Conservation (phyloP, 2,888 invertebrate genomes). For the Fragum sueziense region DNA sequence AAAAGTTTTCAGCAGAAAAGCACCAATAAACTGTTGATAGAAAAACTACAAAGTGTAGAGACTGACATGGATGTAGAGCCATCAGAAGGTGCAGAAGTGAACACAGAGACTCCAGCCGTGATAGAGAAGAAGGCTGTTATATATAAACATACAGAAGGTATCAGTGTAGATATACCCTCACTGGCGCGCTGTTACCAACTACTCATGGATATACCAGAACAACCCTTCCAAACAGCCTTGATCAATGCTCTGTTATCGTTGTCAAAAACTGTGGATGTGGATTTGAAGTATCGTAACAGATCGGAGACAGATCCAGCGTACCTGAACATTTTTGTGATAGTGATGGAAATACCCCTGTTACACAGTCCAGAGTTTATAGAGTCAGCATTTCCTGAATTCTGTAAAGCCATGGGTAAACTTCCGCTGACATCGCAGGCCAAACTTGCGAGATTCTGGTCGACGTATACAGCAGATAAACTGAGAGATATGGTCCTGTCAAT, state of each 20-base stretch:
- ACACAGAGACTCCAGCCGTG: constrained; percentile 67
- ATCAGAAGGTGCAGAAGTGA: constrained; percentile 93
- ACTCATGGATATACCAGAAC: constrained; percentile 82
- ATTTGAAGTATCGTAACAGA: constrained; percentile 85
- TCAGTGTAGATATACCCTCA: constrained; percentile 83
- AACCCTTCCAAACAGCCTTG: constrained; percentile 86
- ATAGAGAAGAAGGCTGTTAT: background rate
- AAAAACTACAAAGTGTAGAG: constrained; percentile 83
- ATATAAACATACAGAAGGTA: background rate
- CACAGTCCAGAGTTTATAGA: constrained; percentile 89
- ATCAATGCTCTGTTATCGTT: constrained; percentile 89
- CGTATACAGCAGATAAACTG: constrained; percentile 73
- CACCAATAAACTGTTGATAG: constrained; percentile 23
- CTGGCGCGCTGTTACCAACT: constrained; percentile 88
- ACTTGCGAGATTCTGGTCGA: constrained; percentile 91
- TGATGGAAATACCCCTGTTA: constrained; percentile 89
- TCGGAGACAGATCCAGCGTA: constrained; percentile 83
- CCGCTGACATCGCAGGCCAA: constrained; percentile 90
- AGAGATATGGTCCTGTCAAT: constrained; percentile 82
- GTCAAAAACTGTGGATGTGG: constrained; percentile 89
- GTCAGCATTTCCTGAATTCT: constrained; percentile 88
- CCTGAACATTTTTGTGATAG: constrained; percentile 87
- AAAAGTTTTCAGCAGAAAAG: constrained; percentile 87
- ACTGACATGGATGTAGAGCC: constrained; percentile 89
- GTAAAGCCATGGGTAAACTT: constrained; percentile 89